Percentiles rank a stretch among this genome's conserved stretches.
Evolutionary conservation across 2,113 vertebrate genomes (phyloP).

Genomic region (Melanotaenia duboulayi): DNA sequence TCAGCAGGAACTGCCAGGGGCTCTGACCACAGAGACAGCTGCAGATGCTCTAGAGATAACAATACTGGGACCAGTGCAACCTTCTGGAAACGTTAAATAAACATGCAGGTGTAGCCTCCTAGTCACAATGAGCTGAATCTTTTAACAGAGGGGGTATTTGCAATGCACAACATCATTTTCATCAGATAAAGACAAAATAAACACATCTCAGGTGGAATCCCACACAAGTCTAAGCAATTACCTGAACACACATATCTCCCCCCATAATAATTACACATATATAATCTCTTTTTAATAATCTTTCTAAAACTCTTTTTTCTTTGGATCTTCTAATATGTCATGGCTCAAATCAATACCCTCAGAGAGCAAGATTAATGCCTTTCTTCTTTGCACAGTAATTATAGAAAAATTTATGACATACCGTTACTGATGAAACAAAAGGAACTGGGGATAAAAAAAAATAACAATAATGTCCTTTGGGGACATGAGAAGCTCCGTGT

Average conservation of each 20-base stretch:
- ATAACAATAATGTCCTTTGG: constrained; percentile 32
- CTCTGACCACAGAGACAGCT: constrained; percentile 19
- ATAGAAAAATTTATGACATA: constrained; percentile 29
- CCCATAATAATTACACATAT: neutral
- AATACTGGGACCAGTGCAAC: constrained; percentile 14
- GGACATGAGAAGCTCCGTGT: constrained; percentile 15
- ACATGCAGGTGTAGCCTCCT: constrained; percentile 43
- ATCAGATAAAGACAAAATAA: constrained; percentile 14
- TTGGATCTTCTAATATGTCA: constrained; percentile 29
- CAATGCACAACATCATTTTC: constrained; percentile 7
- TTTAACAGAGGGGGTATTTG: constrained; percentile 12
- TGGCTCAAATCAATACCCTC: constrained; percentile 4
- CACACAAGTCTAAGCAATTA: constrained; percentile 16
- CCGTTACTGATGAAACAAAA: constrained; percentile 31
- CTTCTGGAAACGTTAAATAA: constrained; percentile 38
- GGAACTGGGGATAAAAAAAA: constrained; percentile 19
- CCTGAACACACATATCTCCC: neutral
- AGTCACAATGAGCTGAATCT: constrained; percentile 24
- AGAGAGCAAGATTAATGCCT: constrained; percentile 29
- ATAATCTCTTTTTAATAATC: neutral
- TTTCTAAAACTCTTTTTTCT: neutral
- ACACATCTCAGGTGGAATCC: neutral
- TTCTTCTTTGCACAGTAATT: constrained; percentile 5
- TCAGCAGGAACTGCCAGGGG: constrained; percentile 28
- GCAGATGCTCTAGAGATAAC: constrained; percentile 27